phyloP scores from a whole-genome alignment of 1,140 invertebrate genomes.

The Caenorhabditis elegans region WBcel235 BX284606.5:17480001-17480500 shows the following conservation, averaged over 20 bases:
- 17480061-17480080: constrained; percentile 1
- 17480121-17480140: too few species aligned
- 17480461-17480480: background rate
- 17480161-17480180: too few species aligned
- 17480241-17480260: background rate
- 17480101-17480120: too few species aligned
- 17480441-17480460: background rate
- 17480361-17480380: background rate
- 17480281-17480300: background rate
- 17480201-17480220: background rate
- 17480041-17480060: constrained; percentile 20
- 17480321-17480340: background rate
- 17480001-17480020: background rate
- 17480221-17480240: constrained; percentile 1
- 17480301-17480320: background rate
- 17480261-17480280: background rate
- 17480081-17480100: background rate
- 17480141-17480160: too few species aligned
- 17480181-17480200: too few species aligned
- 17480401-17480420: background rate
- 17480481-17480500: background rate
- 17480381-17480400: background rate
- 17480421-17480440: background rate
- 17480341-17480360: background rate
- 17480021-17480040: background rate